These are phyloP conservation scores for Hyla sarda DNA, from an alignment of 2,113 vertebrate species.

Conservation along the genomic window DNA sequence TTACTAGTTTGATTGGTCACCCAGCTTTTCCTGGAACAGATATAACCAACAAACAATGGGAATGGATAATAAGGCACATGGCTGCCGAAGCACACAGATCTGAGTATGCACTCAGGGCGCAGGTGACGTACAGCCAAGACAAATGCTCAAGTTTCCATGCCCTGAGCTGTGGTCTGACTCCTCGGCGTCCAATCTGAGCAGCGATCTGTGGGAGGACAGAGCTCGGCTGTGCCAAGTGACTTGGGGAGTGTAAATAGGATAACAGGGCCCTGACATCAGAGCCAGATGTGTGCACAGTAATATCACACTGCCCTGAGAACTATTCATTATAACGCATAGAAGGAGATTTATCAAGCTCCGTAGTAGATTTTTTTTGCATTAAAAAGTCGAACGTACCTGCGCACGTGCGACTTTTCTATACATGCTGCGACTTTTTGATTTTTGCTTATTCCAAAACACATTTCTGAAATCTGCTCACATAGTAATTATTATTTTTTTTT, in stretches of 20 bases:
- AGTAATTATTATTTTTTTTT: too few relatives aligned
- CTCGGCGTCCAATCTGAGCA: constrained; percentile 63
- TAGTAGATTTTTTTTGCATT: too few relatives aligned
- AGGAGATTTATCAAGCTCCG: too few relatives aligned
- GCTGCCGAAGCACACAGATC: constrained; percentile 49
- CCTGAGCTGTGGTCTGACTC: constrained; percentile 70
- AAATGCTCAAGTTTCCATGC: constrained; percentile 64
- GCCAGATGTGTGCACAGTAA: not conserved
- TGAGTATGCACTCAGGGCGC: constrained; percentile 61
- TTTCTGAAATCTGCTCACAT: too few relatives aligned
- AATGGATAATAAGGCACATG: not conserved
- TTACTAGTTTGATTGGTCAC: not conserved
- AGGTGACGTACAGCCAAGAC: constrained; percentile 60
- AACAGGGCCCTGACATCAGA: not conserved
- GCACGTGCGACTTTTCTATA: too few relatives aligned
- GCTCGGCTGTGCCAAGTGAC: not conserved
- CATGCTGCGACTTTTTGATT: too few relatives aligned
- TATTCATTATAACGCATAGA: not conserved
- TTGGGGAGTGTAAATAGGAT: not conserved
- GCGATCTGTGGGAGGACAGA: constrained; percentile 22
- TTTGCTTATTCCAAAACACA: too few relatives aligned
- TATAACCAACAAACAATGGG: not conserved
- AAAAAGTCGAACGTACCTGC: too few relatives aligned
- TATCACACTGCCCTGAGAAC: not conserved
- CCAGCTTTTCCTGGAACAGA: not conserved